A percentile compares a stretch with the other conserved stretches of the same genome.
phyloP scores from a whole-genome alignment of 2,797 vertebrate genomes.

The Botia kubotai region DNA sequence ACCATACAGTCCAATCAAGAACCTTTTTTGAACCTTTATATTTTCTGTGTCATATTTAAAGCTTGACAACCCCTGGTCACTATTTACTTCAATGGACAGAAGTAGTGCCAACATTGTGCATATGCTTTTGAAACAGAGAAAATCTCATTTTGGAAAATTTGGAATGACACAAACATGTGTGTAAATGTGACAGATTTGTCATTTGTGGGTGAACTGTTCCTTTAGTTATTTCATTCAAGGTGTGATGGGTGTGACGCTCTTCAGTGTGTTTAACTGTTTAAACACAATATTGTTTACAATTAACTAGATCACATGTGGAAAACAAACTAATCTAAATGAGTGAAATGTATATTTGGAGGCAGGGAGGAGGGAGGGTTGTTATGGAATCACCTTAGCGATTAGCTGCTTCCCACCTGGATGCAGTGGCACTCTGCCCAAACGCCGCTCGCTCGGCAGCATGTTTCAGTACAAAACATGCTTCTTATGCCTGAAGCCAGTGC shows the following conservation, averaged over 20 bases:
- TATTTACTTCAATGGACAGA: too few relatives aligned
- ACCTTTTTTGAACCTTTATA: too few relatives aligned
- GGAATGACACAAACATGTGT: not conserved
- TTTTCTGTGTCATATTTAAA: too few relatives aligned
- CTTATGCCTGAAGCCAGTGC: conserved; percentile 13
- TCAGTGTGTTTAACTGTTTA: not conserved
- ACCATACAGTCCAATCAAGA: too few relatives aligned
- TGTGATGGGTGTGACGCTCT: not conserved
- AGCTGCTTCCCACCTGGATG: conserved; percentile 62
- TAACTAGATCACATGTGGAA: conserved; percentile 37
- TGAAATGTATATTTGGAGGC: conserved; percentile 48
- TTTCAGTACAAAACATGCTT: conserved; percentile 44
- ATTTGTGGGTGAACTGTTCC: not conserved
- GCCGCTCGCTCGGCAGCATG: conserved; percentile 42
- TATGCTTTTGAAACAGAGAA: not conserved
- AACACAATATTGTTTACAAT: conserved; percentile 10
- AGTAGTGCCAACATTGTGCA: too few relatives aligned
- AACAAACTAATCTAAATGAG: conserved; percentile 53
- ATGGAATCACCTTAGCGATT: conserved; percentile 60
- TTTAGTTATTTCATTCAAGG: conserved; percentile 2
- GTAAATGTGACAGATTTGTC: not conserved
- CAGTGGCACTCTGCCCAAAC: conserved; percentile 62
- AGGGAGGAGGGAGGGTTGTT: conserved; percentile 58
- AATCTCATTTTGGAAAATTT: not conserved
- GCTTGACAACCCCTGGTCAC: too few relatives aligned